Evolutionary conservation across 2,888 invertebrate genomes (phyloP), one percentile per base, ranked within the genome.

Genomic region (Caradrina kadenii): DNA sequence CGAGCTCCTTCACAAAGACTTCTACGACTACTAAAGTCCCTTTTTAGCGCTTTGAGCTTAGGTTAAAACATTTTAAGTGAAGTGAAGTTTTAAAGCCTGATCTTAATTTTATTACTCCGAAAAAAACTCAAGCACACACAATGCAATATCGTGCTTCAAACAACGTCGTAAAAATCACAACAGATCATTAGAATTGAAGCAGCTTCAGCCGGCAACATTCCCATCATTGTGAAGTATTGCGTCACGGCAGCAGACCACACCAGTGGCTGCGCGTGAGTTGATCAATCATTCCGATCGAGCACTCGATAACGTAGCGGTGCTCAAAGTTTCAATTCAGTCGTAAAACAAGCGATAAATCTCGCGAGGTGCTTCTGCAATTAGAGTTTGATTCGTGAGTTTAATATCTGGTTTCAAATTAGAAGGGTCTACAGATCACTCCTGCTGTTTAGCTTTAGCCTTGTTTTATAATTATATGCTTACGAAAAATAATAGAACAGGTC

Each of bases 281-380:
- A 89, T 89, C 88, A 87, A 88, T 88, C 86, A 88, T 85, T 84
- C 81, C 74, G 83, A 89, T 89, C 80, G 82, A 81, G 76, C 80
- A 74, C 79, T 67, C 61, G 83, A 83, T 83, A 84, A 59, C 58
- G 52, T 76, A 79, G 53, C 63, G 79, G 56, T 74, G 58, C 79
- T 77, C 84, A 82, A 85, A 79, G 72, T 85, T 69, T 71, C 50
- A 71, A 76, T 65, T 54, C 21, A 49, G 45, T 64, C 71, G 58
- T 76, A 62, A 74, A 73, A 59, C 48, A 45, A 39, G 26, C 49
- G 53, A 59, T 72, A 56, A 68, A 59, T 63, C 64, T 67, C 13
- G 35, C 22, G 45, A 50, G 21, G 19, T 53, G 63, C 61, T 64
- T 62, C 58, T 63, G 22, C 63, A 76, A 64, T 54, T 54, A 64